phyloP scores from a whole-genome alignment of 2,797 vertebrate genomes.

The Ibycter americanus region DNA sequence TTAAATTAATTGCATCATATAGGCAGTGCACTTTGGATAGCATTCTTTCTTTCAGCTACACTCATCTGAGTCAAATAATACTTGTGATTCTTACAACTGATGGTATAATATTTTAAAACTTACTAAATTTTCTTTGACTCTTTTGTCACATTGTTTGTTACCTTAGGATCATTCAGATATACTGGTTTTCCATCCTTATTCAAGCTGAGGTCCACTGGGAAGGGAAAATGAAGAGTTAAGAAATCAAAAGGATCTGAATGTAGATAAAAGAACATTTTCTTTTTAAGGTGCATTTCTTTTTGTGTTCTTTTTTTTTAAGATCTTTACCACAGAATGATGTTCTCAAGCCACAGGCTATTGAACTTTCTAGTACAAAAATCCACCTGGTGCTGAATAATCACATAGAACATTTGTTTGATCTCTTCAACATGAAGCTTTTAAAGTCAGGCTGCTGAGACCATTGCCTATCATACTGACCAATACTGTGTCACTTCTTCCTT shows the following conservation, averaged over 20 bases:
- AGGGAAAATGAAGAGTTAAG: neutral
- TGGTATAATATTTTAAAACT: neutral
- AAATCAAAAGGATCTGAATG: neutral
- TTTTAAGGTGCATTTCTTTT: neutral
- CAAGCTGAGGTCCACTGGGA: neutral
- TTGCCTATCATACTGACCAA: neutral
- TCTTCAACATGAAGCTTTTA: neutral
- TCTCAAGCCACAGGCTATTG: neutral
- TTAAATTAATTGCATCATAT: neutral
- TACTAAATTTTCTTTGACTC: neutral
- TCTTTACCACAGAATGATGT: neutral
- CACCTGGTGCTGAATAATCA: neutral
- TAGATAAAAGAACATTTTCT: neutral
- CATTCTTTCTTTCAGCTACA: neutral
- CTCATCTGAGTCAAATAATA: neutral
- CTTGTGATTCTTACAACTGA: neutral
- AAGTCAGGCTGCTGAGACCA: neutral
- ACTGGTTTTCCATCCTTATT: neutral
- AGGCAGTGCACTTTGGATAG: neutral
- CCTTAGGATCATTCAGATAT: neutral
- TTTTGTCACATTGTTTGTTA: neutral
- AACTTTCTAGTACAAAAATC: slow-evolving; percentile 15
- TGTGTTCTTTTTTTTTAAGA: neutral
- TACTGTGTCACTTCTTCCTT: neutral
- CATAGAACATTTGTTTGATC: neutral